Evolutionary conservation across 2,888 invertebrate species (phyloP).

Genomic region (Lycocerus yunnanus): DNA sequence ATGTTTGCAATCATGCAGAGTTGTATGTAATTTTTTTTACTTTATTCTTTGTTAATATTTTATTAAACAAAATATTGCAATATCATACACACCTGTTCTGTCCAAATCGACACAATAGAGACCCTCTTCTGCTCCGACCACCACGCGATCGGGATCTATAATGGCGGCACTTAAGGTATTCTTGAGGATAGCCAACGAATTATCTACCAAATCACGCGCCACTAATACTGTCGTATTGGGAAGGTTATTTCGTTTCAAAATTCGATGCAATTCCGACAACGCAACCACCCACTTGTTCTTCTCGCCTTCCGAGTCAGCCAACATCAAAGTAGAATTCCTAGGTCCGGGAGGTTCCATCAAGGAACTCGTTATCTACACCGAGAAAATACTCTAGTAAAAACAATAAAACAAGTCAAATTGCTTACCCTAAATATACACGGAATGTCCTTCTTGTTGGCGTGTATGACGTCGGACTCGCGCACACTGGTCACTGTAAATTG

Average conservation of each 20-base stretch:
- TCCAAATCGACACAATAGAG: slow-evolving; percentile 93
- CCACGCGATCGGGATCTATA: slow-evolving; percentile 84
- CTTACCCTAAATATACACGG: slow-evolving; percentile 97
- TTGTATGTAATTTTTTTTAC: too few relatives aligned
- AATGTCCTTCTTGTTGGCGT: slow-evolving; percentile 96
- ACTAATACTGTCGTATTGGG: slow-evolving; percentile 90
- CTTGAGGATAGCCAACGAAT: slow-evolving; percentile 78
- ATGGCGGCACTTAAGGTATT: slow-evolving; percentile 85
- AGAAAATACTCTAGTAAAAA: not conserved
- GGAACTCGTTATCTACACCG: slow-evolving; percentile 85
- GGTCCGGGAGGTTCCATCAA: slow-evolving; percentile 87
- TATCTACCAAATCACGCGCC: slow-evolving; percentile 86
- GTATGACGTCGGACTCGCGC: slow-evolving; percentile 95
- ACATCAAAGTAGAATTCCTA: slow-evolving; percentile 90
- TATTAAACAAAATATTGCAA: too few relatives aligned
- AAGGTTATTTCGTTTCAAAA: slow-evolving; percentile 91
- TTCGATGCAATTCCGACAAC: slow-evolving; percentile 92
- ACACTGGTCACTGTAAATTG: slow-evolving; percentile 95
- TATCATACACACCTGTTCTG: slow-evolving; percentile 79
- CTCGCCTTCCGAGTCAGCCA: slow-evolving; percentile 95
- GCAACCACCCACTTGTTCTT: slow-evolving; percentile 99
- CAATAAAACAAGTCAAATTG: not conserved
- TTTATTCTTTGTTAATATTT: too few relatives aligned
- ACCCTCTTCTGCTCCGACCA: slow-evolving; percentile 91
- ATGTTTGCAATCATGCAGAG: too few relatives aligned